Base-by-base conservation (phyloP, 2,113 vertebrate species). In the Herpailurus yagouaroundi region DNA sequence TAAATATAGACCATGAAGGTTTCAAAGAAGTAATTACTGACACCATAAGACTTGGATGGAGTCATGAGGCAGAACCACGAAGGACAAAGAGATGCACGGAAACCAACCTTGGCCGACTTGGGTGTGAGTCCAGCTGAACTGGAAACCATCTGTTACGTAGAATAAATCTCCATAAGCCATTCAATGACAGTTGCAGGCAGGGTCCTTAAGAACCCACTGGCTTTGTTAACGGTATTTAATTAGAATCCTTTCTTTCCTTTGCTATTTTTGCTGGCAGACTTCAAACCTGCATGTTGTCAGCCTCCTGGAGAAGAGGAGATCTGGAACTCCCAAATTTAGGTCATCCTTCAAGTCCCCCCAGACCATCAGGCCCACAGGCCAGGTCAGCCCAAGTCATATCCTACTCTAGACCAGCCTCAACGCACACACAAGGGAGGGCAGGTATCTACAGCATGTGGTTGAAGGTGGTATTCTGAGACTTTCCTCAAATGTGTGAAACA, bases 161-260 rank as follows among this genome's bases (percentile, higher is more conserved):
- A 69, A 4, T 16, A 73, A 60, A 73, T 91, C 69, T 74, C 90
- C 41, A 1, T 12, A 79, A 87, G 29, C 36, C 79, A 63, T 66
- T 90, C 76, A 31, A 3, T 88, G 63, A 33, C 45, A 41, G 55
- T 52, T 84, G 41, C 14, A 77, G 45, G n/a, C 12, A 12, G 52
- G 27, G 27, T 91, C 48, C 63, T 68, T 45, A 45, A 91, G 41
- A 90, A 74, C 48, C 33, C 66, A 74, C 11, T 55, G n/a, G n/a
- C 33, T 57, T 93, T 68, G 38, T 29, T 83, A 64, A 63, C 27
- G 12, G 48, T 68, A 74, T 74, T 94, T 83, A 45, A 76, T 90
- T 87, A 91, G 91, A 94, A 71, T 89, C 1, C 29, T 57, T 80
- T 92, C 38, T 91, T 80, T 41, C 74, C 69, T 91, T 79, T 69